phyloP scores from a whole-genome alignment of 2,113 vertebrate genomes.

The Macquaria ambigua region DNA sequence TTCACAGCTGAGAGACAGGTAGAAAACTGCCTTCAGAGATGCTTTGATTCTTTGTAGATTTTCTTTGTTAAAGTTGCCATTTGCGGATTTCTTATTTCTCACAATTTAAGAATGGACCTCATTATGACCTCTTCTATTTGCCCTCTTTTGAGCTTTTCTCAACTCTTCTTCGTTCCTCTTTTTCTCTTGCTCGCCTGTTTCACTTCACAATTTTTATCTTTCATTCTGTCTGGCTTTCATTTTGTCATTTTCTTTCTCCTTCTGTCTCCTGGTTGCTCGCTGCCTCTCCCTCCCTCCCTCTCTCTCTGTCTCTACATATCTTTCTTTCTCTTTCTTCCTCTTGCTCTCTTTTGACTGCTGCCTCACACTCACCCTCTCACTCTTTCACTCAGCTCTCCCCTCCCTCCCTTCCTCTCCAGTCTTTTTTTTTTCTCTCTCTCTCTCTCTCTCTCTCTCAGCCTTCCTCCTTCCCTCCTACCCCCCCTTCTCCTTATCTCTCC shows the following conservation, averaged over 20 bases:
- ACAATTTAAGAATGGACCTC: slow-evolving; percentile 33
- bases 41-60: not conserved
- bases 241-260: slow-evolving; percentile 66
- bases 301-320: slow-evolving; percentile 48
- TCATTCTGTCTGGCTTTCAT: slow-evolving; percentile 73
- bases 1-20: slow-evolving; percentile 7
- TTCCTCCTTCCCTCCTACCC: slow-evolving; percentile 17
- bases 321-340: slow-evolving; percentile 56
- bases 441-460: slow-evolving; percentile 22
- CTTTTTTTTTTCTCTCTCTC: slow-evolving; percentile 8
- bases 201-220: slow-evolving; percentile 34
- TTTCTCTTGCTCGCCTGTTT: slow-evolving; percentile 11
- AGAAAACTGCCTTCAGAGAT: not conserved
- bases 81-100: not conserved
- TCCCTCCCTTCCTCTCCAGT: slow-evolving; percentile 34
- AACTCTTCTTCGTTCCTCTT: slow-evolving; percentile 35
- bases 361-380: slow-evolving; percentile 68
- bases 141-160: slow-evolving; percentile 11
- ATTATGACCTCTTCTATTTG: not conserved
- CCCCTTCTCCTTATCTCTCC: slow-evolving; percentile 48
- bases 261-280: slow-evolving; percentile 66
- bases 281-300: slow-evolving; percentile 43
- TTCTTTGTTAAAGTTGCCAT: slow-evolving; percentile 50
- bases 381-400: slow-evolving; percentile 58
- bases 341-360: slow-evolving; percentile 61